Evolutionary conservation across 2,888 invertebrate species (phyloP).

Genomic region (Apodemia zela): DNA sequence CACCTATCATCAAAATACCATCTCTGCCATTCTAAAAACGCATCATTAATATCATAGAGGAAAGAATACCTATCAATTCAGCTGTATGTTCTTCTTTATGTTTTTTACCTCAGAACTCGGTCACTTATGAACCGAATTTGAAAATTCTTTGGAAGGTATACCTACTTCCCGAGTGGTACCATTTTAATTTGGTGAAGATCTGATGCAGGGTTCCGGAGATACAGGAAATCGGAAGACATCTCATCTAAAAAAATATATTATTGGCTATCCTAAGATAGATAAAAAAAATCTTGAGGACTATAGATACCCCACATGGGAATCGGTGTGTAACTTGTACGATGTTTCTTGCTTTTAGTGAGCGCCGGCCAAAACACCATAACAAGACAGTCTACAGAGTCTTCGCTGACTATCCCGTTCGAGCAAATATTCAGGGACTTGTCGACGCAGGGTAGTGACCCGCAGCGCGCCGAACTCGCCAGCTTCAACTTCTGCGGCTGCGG

Average conservation of each 20-base stretch:
- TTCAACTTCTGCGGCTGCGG: conserved; percentile 83
- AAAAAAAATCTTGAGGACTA: too few species aligned
- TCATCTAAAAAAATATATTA: not conserved
- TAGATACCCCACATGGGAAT: too few species aligned
- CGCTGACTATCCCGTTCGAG: conserved; percentile 80
- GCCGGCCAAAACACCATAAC: conserved; percentile 78
- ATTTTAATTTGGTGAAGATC: too few species aligned
- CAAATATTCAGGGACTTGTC: conserved; percentile 80
- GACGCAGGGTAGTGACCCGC: conserved; percentile 44
- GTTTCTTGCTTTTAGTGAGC: conserved; percentile 63
- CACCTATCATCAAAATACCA: not conserved
- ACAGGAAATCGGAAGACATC: not conserved
- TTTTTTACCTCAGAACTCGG: too few species aligned
- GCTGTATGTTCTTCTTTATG: too few species aligned
- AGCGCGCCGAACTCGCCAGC: conserved; percentile 41
- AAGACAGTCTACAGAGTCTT: conserved; percentile 81
- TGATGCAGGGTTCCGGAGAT: too few species aligned
- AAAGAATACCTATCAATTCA: not conserved
- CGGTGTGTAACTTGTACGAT: too few species aligned
- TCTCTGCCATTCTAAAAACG: not conserved
- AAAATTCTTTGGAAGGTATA: too few species aligned
- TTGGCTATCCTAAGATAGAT: too few species aligned
- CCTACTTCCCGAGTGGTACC: too few species aligned
- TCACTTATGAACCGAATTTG: too few species aligned
- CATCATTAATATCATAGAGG: not conserved